Evolutionary conservation across 2,797 vertebrate genomes (phyloP).

Genomic region (Euphonia xanthogaster): DNA sequence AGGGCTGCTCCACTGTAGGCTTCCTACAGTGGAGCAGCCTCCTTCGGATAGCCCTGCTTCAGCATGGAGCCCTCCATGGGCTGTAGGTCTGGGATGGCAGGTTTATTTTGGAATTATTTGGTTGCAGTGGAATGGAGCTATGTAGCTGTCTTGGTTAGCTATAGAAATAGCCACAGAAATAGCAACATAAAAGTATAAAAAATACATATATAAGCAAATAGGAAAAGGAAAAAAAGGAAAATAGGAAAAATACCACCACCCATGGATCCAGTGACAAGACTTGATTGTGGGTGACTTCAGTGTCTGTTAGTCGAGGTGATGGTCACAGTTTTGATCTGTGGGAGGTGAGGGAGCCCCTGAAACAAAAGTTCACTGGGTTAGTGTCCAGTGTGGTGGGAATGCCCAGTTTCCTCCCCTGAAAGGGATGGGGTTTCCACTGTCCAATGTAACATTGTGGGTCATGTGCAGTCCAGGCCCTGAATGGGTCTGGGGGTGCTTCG

Average conservation of each 20-base stretch:
- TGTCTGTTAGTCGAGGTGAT: not conserved
- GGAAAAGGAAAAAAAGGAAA: no score
- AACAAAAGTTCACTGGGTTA: rapidly evolving
- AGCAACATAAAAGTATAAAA: not conserved
- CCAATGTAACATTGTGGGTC: not conserved
- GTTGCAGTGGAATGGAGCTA: not conserved
- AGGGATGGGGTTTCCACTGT: no score
- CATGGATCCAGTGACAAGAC: not conserved
- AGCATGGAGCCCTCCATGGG: not conserved
- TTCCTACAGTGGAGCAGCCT: not conserved
- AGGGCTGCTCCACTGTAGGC: not conserved
- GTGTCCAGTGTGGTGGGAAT: not conserved
- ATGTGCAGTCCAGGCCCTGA: not conserved
- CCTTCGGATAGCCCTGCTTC: not conserved
- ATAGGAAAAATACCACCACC: not conserved
- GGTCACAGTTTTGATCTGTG: not conserved
- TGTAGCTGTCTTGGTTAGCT: not conserved
- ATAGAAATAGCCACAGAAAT: not conserved
- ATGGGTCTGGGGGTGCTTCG: no score
- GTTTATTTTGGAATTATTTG: not conserved
- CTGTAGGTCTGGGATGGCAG: not conserved
- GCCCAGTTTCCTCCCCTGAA: no score
- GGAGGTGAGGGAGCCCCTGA: not conserved
- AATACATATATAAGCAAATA: not conserved
- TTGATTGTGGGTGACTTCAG: not conserved